phyloP scores from a whole-genome alignment of 2,797 vertebrate species.

The Epinephelus awoara region DNA sequence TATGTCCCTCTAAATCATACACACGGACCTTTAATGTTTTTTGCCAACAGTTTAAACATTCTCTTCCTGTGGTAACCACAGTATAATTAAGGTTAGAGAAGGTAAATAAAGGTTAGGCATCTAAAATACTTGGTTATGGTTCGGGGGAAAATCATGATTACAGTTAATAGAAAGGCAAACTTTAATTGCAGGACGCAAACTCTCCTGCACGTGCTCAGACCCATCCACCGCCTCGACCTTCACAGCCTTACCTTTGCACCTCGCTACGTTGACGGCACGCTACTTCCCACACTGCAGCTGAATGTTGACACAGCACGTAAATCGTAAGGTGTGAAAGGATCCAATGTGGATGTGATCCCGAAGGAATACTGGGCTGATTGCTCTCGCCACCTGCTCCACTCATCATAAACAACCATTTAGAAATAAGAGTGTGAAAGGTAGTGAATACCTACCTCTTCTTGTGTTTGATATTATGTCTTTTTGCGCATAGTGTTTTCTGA shows the following conservation, averaged over 20 bases:
- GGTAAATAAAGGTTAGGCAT: neutral
- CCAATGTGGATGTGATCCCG: slow-evolving; percentile 11
- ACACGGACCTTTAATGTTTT: neutral
- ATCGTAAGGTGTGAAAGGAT: slow-evolving; percentile 11
- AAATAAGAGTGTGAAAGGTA: slow-evolving; percentile 13
- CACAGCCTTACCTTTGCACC: neutral
- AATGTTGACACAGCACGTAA: neutral
- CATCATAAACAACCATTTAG: slow-evolving; percentile 15
- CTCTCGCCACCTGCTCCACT: slow-evolving; percentile 1
- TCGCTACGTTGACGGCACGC: neutral
- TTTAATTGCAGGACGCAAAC: neutral
- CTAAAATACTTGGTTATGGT: neutral
- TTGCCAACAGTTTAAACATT: neutral
- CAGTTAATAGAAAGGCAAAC: neutral
- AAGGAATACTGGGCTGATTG: neutral
- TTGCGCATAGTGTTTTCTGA: neutral
- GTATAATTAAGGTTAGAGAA: neutral
- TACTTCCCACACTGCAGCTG: neutral
- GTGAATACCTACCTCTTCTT: neutral
- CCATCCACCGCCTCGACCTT: neutral
- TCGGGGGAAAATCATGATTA: neutral
- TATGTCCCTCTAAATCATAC: no score
- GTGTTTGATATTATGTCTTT: neutral
- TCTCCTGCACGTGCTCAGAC: neutral
- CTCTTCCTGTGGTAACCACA: neutral